Evolutionary conservation across 2,888 invertebrate species (phyloP).

Genomic region (Acanthopleura granulata): DNA sequence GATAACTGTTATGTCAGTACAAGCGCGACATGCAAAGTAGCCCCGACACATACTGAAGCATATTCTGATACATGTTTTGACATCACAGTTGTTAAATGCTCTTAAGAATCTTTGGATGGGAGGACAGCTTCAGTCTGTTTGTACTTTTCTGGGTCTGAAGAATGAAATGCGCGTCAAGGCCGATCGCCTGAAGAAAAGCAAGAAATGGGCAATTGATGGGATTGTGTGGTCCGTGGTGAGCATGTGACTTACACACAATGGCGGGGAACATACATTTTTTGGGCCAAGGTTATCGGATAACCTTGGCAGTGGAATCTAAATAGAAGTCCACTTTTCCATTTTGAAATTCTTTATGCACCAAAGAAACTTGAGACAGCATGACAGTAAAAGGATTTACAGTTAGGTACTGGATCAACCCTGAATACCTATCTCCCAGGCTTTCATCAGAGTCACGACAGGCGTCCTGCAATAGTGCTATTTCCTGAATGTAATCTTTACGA

Average conservation of each 20-base stretch:
- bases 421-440: background rate
- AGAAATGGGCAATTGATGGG: background rate
- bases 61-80: background rate
- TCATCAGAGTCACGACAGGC: background rate
- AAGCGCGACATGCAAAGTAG: background rate
- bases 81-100: background rate
- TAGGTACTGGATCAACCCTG: background rate
- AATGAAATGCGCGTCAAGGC: background rate
- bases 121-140: background rate
- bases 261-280: background rate
- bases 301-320: background rate
- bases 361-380: background rate
- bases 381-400: background rate
- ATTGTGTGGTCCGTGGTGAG: background rate
- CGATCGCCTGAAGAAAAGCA: background rate
- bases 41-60: background rate
- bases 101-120: background rate
- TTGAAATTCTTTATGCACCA: background rate
- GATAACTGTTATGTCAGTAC: background rate
- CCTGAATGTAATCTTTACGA: no score
- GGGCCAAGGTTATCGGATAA: background rate
- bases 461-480: background rate
- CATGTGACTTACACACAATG: background rate
- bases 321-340: background rate
- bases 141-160: background rate